Evolutionary conservation across 2,888 invertebrate species (phyloP).

Genomic region (Quadroppia sp.): DNA sequence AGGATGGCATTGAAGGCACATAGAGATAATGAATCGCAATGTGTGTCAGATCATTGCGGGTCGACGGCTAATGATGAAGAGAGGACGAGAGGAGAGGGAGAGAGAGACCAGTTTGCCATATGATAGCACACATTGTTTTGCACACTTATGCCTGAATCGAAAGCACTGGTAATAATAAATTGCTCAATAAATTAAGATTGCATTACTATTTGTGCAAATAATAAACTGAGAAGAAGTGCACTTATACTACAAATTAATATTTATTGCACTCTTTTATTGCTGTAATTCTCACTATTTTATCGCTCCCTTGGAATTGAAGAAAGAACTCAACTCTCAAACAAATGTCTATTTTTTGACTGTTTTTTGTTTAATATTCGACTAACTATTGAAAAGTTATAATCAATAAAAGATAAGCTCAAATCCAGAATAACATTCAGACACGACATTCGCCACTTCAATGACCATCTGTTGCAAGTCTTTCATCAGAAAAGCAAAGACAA

Average conservation of each 20-base stretch:
- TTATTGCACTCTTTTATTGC: constrained; percentile 26
- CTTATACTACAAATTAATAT: constrained; percentile 29
- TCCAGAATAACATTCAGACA: background rate
- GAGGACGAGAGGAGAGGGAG: background rate
- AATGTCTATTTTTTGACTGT: constrained; percentile 11
- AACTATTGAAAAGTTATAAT: constrained; percentile 33
- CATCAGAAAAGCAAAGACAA: background rate
- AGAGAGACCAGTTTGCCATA: background rate
- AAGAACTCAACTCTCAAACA: constrained; percentile 3
- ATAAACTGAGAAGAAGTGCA: constrained; percentile 32
- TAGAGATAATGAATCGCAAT: constrained; percentile 3
- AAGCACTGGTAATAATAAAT: constrained; percentile 29
- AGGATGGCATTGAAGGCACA: background rate
- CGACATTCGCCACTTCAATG: background rate
- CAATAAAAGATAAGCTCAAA: constrained; percentile 35
- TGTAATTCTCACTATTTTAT: constrained; percentile 35
- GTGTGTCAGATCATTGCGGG: background rate
- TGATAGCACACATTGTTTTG: constrained; percentile 23
- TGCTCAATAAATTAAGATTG: constrained; percentile 34
- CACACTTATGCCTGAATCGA: constrained; percentile 27
- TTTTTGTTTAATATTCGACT: constrained; percentile 18
- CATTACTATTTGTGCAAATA: constrained; percentile 30
- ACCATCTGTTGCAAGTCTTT: constrained; percentile 31
- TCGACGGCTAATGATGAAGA: background rate
- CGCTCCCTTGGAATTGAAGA: constrained; percentile 33